phyloP scores from a whole-genome alignment of 2,113 vertebrate species.

The Tragelaphus scriptus region DNA sequence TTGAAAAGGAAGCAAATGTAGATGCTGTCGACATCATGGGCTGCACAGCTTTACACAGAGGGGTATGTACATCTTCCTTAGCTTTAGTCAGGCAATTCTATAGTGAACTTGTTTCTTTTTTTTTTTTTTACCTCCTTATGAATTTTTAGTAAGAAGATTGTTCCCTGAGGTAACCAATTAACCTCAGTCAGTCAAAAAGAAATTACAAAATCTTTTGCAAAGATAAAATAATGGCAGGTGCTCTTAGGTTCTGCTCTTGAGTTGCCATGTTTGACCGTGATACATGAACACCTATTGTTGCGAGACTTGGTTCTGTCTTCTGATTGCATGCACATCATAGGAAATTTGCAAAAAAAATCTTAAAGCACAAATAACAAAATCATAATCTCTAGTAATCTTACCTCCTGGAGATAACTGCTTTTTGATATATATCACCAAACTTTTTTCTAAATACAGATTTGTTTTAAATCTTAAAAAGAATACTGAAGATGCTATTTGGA shows the following conservation, averaged over 20 bases:
- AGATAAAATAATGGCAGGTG: not conserved
- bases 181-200: not conserved
- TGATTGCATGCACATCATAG: not conserved
- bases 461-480: constrained; percentile 1
- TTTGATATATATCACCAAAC: not conserved
- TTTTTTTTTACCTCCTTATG: not conserved
- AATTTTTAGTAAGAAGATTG: not conserved
- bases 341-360: not conserved
- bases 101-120: not conserved
- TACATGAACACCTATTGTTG: not conserved
- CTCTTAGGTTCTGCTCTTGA: not conserved
- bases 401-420: not conserved
- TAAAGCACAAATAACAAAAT: not conserved
- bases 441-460: not conserved
- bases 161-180: not conserved
- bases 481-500: not conserved
- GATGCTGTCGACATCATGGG: constrained; percentile 89
- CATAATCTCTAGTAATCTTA: not conserved
- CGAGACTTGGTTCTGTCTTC: not conserved
- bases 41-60: constrained; percentile 94
- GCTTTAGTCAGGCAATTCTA: not conserved
- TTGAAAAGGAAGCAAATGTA: constrained; percentile 93
- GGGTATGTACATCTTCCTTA: constrained; percentile 80
- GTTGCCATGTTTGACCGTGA: not conserved
- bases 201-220: not conserved